These are phyloP conservation scores for Megastigmus dorsalis DNA, from an alignment of 2,888 invertebrate species.

Conservation along the genomic window DNA sequence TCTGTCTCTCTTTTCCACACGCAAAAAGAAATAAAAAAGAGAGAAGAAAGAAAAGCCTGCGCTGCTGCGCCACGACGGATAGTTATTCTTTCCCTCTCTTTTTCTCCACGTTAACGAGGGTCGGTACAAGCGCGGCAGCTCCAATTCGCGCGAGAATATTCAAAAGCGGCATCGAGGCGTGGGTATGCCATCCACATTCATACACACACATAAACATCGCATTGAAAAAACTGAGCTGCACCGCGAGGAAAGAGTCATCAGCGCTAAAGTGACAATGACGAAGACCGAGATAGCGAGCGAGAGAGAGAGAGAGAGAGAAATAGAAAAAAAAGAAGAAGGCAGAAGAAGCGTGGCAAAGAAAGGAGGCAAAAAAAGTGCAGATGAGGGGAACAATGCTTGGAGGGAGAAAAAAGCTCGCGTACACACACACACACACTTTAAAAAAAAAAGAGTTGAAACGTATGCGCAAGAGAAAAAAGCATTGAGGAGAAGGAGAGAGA, in stretches of 20 bases:
- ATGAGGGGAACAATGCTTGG: neutral
- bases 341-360: neutral
- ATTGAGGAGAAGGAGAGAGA: too few species aligned
- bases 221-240: slow-evolving; percentile 26
- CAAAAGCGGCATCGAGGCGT: slow-evolving; percentile 53
- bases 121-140: slow-evolving; percentile 49
- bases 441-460: slow-evolving; percentile 15
- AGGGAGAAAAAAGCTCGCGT: slow-evolving; percentile 43
- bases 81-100: neutral
- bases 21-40: neutral
- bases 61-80: too few species aligned
- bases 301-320: too few species aligned
- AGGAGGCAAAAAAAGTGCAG: neutral
- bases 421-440: too few species aligned
- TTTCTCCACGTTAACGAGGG: slow-evolving; percentile 55
- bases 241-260: slow-evolving; percentile 16
- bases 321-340: too few species aligned
- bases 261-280: slow-evolving; percentile 22
- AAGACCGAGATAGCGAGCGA: neutral
- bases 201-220: too few species aligned
- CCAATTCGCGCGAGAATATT: slow-evolving; percentile 58
- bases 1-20: too few species aligned
- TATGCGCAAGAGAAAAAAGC: too few species aligned
- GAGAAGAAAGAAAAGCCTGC: neutral
- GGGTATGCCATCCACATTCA: too few species aligned